Base-by-base conservation (phyloP, 2,797 vertebrate genomes). In the Urophycis tenuis region DNA sequence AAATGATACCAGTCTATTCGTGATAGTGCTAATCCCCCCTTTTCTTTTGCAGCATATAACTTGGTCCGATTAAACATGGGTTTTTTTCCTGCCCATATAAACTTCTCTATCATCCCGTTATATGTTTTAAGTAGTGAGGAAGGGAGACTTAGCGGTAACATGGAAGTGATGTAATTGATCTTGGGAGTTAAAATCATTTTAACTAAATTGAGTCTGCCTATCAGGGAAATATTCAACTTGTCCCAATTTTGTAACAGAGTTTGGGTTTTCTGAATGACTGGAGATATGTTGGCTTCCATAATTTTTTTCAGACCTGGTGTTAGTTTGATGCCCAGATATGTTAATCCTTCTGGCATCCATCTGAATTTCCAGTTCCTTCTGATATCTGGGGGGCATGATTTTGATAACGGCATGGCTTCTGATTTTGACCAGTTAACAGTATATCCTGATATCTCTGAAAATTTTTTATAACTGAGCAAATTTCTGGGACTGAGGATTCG, bases 291-390 rank as follows among this genome's bases (percentile, higher is more conserved):
- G 34, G 32, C 31, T 12, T 34, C 5, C 71, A 72, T 71, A 2
- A 72, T 72, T 19, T 72, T n/a, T 22, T 72, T 15, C 71, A 72
- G 17, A 19, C 71, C 71, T 19, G 19, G 71, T 72, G 22, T n/a
- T 10, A 72, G 17, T 35, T 72, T 72, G 9, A 72, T 72, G 15
- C 71, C 71, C 17, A 72, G 32, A 72, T 72, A 72, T 19, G 71
- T 72, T 33, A 72, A 15, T 14, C 71, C 33, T 12, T 15, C 4
- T 25, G 74, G 74, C 32, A 64, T 75, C 31, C 74, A 67, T 35
- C 17, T 35, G 5, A 75, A 67, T 53, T 53, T 30, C 39, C 45
- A 74, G 0, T 49, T 49, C 0, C 32, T 53, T 53, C 41, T 49
- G 4, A 74, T 74, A 53, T 53, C 9, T 31, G 73, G 30, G 25